phyloP scores from a whole-genome alignment of 2,113 vertebrate genomes.

The Sorex fumeus region DNA sequence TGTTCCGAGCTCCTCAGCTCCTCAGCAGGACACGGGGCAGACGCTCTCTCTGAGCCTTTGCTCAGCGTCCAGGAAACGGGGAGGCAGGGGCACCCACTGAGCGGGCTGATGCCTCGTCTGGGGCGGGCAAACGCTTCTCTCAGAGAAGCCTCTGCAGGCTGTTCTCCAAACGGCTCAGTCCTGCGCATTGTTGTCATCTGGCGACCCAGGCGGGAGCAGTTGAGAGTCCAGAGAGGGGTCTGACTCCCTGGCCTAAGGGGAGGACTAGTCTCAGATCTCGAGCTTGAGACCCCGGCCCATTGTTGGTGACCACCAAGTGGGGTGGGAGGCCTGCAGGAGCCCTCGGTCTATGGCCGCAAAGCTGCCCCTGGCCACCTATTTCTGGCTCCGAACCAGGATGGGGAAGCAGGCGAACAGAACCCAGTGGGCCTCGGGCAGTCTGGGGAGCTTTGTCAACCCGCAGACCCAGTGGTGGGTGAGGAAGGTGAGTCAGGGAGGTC shows the following conservation, averaged over 20 bases:
- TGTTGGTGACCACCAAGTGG: background rate
- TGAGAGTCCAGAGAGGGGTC: background rate
- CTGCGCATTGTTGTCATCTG: background rate
- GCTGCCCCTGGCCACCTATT: background rate
- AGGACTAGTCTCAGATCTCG: background rate
- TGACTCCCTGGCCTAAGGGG: background rate
- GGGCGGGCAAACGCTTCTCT: background rate
- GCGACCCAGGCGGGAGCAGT: background rate
- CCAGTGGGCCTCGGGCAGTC: background rate
- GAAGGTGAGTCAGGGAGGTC: background rate
- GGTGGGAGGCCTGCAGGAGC: background rate
- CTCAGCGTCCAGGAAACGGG: background rate
- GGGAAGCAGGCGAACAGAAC: background rate
- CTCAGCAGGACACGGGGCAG: too few species aligned
- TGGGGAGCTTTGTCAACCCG: background rate
- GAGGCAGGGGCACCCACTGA: background rate
- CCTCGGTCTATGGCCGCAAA: fast-evolving
- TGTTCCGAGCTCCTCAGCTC: background rate
- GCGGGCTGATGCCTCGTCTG: background rate
- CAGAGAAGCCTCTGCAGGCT: background rate
- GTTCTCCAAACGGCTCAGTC: too few species aligned
- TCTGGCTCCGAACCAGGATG: background rate
- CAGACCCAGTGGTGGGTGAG: background rate
- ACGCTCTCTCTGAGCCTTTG: constrained; percentile 7
- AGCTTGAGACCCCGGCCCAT: background rate